Percentiles rank a stretch among this genome's conserved stretches.
phyloP scores from a whole-genome alignment of 2,888 invertebrate genomes.

The Brachycybe producta region DNA sequence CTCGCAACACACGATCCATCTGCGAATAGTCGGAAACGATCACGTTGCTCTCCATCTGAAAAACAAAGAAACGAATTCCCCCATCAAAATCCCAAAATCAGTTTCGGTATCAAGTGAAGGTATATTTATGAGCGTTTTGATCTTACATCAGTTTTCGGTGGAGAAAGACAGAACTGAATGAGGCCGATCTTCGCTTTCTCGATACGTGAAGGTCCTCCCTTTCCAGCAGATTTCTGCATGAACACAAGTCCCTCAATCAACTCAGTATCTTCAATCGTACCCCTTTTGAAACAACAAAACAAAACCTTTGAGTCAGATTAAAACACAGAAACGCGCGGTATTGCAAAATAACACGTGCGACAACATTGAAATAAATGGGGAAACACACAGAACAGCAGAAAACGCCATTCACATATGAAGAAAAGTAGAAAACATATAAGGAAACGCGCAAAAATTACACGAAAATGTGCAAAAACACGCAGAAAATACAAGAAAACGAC shows the following conservation, averaged over 20 bases:
- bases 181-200: conserved; percentile 98
- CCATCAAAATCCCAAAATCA: neutral
- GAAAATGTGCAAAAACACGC: too few relatives aligned
- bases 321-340: too few relatives aligned
- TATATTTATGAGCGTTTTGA: too few relatives aligned
- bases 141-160: conserved; percentile 94
- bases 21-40: conserved; percentile 97
- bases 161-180: conserved; percentile 98
- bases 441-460: too few relatives aligned
- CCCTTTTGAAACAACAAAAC: conserved; percentile 34
- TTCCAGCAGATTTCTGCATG: conserved; percentile 72
- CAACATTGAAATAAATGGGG: too few relatives aligned
- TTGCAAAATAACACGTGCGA: too few relatives aligned
- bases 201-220: conserved; percentile 80
- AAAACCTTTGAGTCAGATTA: too few relatives aligned
- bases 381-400: too few relatives aligned
- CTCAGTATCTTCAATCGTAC: conserved; percentile 95
- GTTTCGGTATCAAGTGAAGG: neutral
- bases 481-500: neutral
- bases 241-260: conserved; percentile 91
- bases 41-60: conserved; percentile 38
- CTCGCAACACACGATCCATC: conserved; percentile 96
- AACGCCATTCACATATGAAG: too few relatives aligned
- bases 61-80: neutral
- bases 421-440: too few relatives aligned